Percentiles rank a stretch among this genome's conserved stretches.
phyloP scores from a whole-genome alignment of 2,113 vertebrate genomes.

The Colistium nudipinnis region DNA sequence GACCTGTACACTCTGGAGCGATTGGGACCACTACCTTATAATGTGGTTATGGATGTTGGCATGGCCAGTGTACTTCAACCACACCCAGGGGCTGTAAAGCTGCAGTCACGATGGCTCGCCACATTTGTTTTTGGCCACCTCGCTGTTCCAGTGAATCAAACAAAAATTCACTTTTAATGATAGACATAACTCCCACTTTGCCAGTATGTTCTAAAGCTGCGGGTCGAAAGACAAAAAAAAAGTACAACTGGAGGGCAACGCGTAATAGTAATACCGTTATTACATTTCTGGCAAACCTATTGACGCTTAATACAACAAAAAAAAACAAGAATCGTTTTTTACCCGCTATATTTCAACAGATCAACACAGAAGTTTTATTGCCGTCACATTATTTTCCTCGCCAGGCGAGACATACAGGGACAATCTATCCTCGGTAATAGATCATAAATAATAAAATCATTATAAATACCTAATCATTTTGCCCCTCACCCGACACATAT shows the following conservation, averaged over 20 bases:
- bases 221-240: not conserved
- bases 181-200: not conserved
- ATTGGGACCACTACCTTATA: slow-evolving; percentile 1
- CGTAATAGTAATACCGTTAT: too few relatives aligned
- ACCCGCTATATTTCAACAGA: not conserved
- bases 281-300: not conserved
- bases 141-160: not conserved
- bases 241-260: not conserved
- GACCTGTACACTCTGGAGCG: slow-evolving; percentile 56
- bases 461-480: slow-evolving; percentile 26
- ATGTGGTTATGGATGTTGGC: slow-evolving; percentile 9
- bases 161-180: not conserved
- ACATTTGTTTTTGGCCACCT: slow-evolving; percentile 21
- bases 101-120: not conserved
- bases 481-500: not conserved
- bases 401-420: not conserved
- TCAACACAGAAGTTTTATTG: not conserved
- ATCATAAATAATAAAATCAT: slow-evolving; percentile 34
- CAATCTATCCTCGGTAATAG: slow-evolving; percentile 6
- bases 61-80: slow-evolving; percentile 47
- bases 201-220: not conserved
- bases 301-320: not conserved
- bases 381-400: not conserved
- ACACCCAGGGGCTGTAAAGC: slow-evolving; percentile 41
- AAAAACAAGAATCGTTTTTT: not conserved